Percentiles rank a stretch among this genome's conserved stretches.
Evolutionary conservation across 2,888 invertebrate species (phyloP).

Genomic region (Phragmatobia fuliginosa): DNA sequence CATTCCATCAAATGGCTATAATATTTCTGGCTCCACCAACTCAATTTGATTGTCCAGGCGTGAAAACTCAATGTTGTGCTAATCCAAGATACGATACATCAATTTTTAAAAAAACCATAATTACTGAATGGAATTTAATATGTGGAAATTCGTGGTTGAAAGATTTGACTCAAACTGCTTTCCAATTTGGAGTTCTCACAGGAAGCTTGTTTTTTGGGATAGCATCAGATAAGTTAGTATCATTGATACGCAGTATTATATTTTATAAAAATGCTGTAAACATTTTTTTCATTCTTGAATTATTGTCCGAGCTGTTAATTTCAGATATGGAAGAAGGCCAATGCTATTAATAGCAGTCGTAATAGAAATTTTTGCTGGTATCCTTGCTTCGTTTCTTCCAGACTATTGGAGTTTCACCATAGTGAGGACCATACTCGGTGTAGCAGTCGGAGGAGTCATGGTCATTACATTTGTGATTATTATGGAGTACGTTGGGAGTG

Average conservation of each 20-base stretch:
- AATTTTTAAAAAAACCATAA: conserved; percentile 89
- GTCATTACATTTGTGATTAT: conserved; percentile 85
- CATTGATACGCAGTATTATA: conserved; percentile 41
- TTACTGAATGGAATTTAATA: conserved; percentile 91
- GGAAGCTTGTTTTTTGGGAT: conserved; percentile 91
- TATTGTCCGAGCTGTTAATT: neutral
- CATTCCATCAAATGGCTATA: conserved; percentile 83
- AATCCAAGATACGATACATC: conserved; percentile 87
- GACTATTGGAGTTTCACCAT: conserved; percentile 88
- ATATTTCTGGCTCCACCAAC: conserved; percentile 81
- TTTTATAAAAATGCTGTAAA: neutral
- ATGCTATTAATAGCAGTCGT: conserved; percentile 90
- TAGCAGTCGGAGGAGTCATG: conserved; percentile 93
- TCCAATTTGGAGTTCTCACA: conserved; percentile 91
- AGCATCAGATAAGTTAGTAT: conserved; percentile 89
- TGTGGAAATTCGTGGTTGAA: conserved; percentile 88
- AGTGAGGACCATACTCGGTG: conserved; percentile 89
- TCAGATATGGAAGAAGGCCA: conserved; percentile 90
- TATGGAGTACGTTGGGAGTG: conserved; percentile 88
- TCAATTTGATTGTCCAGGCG: conserved; percentile 63
- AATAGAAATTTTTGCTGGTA: conserved; percentile 89
- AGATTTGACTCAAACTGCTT: conserved; percentile 90
- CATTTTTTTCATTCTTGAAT: neutral
- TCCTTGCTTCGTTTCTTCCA: conserved; percentile 89
- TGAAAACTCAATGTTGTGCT: conserved; percentile 77